Conservation (phyloP, 2,113 vertebrate species). For the Okapia johnstoni region DNA sequence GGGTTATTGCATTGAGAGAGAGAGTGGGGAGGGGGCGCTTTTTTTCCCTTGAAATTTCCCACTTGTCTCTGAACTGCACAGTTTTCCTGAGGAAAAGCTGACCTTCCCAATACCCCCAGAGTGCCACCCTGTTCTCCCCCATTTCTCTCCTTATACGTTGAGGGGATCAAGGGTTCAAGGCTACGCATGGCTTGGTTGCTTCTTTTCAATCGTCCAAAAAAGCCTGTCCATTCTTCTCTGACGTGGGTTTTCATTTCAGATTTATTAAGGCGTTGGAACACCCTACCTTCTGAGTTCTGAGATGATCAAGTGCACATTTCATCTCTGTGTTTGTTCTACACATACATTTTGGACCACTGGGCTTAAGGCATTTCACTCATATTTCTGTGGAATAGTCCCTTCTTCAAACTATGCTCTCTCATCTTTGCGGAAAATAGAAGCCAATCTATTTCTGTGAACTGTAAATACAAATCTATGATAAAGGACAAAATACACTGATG, state of each 20-base stretch:
- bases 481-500: not conserved
- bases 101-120: not conserved
- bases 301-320: not conserved
- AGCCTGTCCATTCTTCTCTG: not conserved
- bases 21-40: not conserved
- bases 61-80: not conserved
- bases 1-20: not conserved
- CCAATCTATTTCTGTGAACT: not conserved
- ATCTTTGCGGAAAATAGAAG: slow-evolving; percentile 1
- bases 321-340: not conserved
- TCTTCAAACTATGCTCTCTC: not conserved
- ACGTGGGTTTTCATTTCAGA: not conserved
- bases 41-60: not conserved
- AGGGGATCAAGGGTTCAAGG: not conserved
- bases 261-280: not conserved
- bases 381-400: not conserved
- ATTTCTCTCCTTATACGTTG: not conserved
- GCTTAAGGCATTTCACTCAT: not conserved
- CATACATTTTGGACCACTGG: not conserved
- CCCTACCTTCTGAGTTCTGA: not conserved
- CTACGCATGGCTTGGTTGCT: not conserved
- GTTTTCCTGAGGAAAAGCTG: not conserved
- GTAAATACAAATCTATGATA: not conserved
- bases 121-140: not conserved
- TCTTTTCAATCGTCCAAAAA: not conserved